Conservation (phyloP, 1,140 invertebrate genomes). For the Steinernema feltiae region DNA sequence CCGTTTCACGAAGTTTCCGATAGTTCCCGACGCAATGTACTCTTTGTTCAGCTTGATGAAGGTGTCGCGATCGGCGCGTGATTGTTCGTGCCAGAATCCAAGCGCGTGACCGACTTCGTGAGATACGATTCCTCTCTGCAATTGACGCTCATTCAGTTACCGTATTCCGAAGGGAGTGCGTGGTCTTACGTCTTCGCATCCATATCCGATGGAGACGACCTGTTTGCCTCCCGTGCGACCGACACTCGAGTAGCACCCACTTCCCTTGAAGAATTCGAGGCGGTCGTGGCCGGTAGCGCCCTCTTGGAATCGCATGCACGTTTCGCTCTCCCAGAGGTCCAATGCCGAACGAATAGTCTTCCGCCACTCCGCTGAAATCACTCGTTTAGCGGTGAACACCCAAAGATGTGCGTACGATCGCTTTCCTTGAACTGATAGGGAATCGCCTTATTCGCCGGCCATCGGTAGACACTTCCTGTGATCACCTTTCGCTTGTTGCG, state of each 20-base stretch:
- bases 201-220: constrained; percentile 40
- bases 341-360: constrained; percentile 28
- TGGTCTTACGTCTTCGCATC: constrained; percentile 36
- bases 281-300: constrained; percentile 31
- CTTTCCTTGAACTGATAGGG: constrained; percentile 35
- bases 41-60: constrained; percentile 56
- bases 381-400: constrained; percentile 15
- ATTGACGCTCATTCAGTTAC: neutral
- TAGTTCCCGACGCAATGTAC: constrained; percentile 52
- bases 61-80: constrained; percentile 59
- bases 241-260: constrained; percentile 39
- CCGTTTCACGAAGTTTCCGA: constrained; percentile 47
- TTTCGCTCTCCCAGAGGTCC: constrained; percentile 34
- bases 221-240: constrained; percentile 37
- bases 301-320: constrained; percentile 36
- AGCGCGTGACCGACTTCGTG: constrained; percentile 63
- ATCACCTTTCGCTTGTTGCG: constrained; percentile 37
- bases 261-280: constrained; percentile 37
- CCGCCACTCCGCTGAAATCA: constrained; percentile 32
- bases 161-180: no score
- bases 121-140: constrained; percentile 54
- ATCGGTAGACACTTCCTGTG: constrained; percentile 34
- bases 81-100: constrained; percentile 61
- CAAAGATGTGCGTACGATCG: constrained; percentile 33
- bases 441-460: constrained; percentile 26